These are phyloP conservation scores for Drosophila equinoxialis DNA, from an alignment of 1,140 invertebrate species.

Conservation along the genomic window DNA sequence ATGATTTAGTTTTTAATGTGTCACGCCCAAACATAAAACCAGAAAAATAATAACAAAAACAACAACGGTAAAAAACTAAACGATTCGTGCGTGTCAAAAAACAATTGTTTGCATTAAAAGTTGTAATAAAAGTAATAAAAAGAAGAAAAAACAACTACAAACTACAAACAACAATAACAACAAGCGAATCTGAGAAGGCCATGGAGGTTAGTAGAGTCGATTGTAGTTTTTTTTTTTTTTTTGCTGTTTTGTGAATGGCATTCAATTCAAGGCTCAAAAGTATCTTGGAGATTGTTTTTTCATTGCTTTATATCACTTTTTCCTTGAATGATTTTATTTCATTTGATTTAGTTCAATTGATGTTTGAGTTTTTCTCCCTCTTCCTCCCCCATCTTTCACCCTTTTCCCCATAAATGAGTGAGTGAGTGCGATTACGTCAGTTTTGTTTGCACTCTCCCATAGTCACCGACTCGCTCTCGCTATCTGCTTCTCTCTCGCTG, in stretches of 20 bases:
- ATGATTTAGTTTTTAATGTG: conserved; percentile 52
- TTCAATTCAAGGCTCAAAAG: conserved; percentile 25
- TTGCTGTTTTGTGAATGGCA: conserved; percentile 26
- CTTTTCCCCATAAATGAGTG: conserved; percentile 7
- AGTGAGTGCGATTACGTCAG: conserved; percentile 66
- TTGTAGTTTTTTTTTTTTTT: neutral
- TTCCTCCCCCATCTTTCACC: conserved; percentile 22
- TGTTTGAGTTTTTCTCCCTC: conserved; percentile 33
- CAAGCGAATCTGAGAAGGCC: conserved; percentile 26
- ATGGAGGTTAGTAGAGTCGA: conserved; percentile 68
- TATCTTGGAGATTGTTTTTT: conserved; percentile 52
- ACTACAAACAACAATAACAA: conserved; percentile 38
- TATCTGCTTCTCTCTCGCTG: neutral
- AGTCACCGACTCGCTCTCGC: conserved; percentile 2
- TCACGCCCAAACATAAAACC: conserved; percentile 69
- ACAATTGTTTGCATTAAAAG: conserved; percentile 25
- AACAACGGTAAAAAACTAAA: conserved; percentile 12
- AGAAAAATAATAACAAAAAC: conserved; percentile 29
- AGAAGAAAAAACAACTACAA: conserved; percentile 31
- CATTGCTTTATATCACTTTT: conserved; percentile 45
- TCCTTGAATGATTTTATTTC: conserved; percentile 78
- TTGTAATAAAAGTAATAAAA: conserved; percentile 19
- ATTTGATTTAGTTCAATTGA: conserved; percentile 50
- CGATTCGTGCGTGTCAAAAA: conserved; percentile 62
- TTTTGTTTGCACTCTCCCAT: conserved; percentile 37